Base-by-base conservation (phyloP, 1,140 invertebrate species). In the Chrysoperla carnea region DNA sequence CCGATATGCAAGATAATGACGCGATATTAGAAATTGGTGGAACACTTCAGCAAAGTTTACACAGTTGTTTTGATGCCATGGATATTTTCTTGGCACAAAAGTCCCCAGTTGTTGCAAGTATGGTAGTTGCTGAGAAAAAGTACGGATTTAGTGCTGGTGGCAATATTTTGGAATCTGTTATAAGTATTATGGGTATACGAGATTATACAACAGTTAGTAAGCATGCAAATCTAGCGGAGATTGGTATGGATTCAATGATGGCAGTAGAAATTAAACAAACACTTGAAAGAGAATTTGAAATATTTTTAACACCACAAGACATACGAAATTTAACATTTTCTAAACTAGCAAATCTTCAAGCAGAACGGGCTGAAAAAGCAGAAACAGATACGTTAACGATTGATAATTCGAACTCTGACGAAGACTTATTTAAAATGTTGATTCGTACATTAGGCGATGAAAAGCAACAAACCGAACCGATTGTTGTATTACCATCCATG, bases 251-350 rank as follows among this genome's bases (percentile, higher is more conserved):
- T 52, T 78, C 75, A 6, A 63, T 82, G 49, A 80, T 81, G 76
- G 74, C 72, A 36, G 73, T 80, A 5, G 77, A 81, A 58, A 82
- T 90, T 45, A 86, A 89, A 52, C 84, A 89, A 59, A 80, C 79
- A 0, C 59, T 90, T 6, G 86, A 90, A 57, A 63, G 83, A 55
- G 81, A 86, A 54, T 86, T 79, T 60, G 83, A 88, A 56, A 59
- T 88, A 31, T 70, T 76, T 50, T 60, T 90, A 6, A 74, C 81
- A 0, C 78, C 82, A 40, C 76, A 83, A 54, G 84, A 89, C 52
- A 81, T 91, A 40, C 68, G 85, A 42, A 67, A 61, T 14, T 50
- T 72, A 9, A 23, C 17, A 23, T 23, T 23, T 23, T 23, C 17
- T 23, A 23, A 23, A 23, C 5, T 23, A 23, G 5, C 17, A 23